Evolutionary conservation across 2,113 vertebrate species (phyloP).

Genomic region (Clarias macrocephalus): DNA sequence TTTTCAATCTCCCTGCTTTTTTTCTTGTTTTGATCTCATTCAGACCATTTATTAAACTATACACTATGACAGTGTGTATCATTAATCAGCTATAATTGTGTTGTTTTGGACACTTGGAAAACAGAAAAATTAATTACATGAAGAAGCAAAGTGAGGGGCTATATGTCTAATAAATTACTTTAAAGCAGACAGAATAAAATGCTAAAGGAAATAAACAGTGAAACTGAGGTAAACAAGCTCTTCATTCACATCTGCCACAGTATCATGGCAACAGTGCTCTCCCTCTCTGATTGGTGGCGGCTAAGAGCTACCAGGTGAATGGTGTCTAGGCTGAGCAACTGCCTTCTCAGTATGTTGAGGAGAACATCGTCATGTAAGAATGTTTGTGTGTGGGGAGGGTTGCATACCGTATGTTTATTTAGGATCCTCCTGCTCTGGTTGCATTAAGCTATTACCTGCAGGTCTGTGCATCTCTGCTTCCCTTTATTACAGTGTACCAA

Average conservation of each 20-base stretch:
- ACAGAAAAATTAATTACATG: constrained; percentile 1
- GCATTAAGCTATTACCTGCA: background rate
- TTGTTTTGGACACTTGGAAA: background rate
- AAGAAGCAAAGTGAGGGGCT: background rate
- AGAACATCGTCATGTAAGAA: constrained; percentile 2
- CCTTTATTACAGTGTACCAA: background rate
- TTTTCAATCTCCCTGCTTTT: background rate
- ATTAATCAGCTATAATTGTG: background rate
- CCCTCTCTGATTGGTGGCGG: constrained; percentile 66
- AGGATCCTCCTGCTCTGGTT: background rate
- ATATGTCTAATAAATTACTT: background rate
- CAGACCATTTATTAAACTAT: background rate
- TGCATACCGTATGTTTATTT: background rate
- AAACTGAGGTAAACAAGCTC: constrained; percentile 49
- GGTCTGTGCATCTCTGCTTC: background rate
- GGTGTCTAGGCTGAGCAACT: background rate
- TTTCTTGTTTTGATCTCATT: background rate
- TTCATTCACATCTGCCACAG: constrained; percentile 68
- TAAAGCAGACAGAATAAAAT: background rate
- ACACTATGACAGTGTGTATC: background rate
- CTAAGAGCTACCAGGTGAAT: constrained; percentile 30
- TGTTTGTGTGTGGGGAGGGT: background rate
- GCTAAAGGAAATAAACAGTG: background rate
- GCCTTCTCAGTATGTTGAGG: background rate
- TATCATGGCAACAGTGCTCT: constrained; percentile 71